Conservation (phyloP, 2,797 vertebrate species). For the Neomorphus geoffroyi region DNA sequence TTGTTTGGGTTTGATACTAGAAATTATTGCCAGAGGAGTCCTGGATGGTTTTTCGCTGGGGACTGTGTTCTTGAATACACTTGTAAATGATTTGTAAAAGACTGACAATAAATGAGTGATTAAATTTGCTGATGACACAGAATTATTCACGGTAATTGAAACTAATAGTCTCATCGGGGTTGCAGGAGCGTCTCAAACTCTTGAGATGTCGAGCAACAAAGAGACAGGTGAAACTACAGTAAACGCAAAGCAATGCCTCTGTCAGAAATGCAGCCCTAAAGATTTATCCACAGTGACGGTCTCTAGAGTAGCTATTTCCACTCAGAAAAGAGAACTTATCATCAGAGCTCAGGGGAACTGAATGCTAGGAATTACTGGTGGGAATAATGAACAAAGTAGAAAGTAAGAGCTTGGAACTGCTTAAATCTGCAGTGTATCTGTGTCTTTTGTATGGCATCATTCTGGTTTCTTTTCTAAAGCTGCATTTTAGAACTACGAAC, state of each 20-base stretch:
- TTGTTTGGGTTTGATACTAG: background rate
- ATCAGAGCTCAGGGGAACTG: background rate
- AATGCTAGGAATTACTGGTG: constrained; percentile 20
- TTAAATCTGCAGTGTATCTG: background rate
- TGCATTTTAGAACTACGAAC: background rate
- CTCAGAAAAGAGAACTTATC: constrained; percentile 13
- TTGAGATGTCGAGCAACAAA: background rate
- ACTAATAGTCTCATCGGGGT: constrained; percentile 3
- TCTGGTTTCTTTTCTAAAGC: background rate
- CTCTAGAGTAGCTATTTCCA: constrained; percentile 19
- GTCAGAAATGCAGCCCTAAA: background rate
- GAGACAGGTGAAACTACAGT: constrained; percentile 7
- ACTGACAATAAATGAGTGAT: background rate
- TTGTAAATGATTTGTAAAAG: constrained; percentile 4
- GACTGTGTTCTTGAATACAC: background rate
- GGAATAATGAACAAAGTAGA: background rate
- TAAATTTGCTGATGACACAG: background rate
- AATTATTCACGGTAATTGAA: constrained; percentile 36
- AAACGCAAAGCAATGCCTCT: constrained; percentile 7
- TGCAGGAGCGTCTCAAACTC: background rate
- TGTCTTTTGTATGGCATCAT: background rate
- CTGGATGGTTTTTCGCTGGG: background rate
- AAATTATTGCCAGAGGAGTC: background rate
- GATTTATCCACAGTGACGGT: background rate
- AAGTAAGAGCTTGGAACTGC: background rate